These are phyloP conservation scores for Sycobia sp. DNA, from an alignment of 1,140 invertebrate species.

Conservation along the genomic window DNA sequence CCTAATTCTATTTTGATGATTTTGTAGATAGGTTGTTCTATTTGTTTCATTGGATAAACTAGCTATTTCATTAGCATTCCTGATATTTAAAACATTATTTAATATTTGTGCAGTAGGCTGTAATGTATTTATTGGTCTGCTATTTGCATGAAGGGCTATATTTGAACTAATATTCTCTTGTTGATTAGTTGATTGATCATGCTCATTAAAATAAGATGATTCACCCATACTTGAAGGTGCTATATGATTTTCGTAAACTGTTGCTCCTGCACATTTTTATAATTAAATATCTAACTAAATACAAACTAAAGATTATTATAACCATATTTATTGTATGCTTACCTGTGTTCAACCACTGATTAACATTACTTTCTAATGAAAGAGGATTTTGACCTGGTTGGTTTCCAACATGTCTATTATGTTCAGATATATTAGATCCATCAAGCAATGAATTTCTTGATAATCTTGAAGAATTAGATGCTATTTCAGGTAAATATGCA, in stretches of 20 bases:
- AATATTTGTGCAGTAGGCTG: neutral
- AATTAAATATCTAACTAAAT: too few relatives aligned
- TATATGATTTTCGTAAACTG: neutral
- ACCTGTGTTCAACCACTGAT: constrained; percentile 18
- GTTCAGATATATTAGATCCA: neutral
- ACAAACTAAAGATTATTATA: too few relatives aligned
- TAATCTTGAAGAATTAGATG: neutral
- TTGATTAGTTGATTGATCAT: constrained; percentile 22
- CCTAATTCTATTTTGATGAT: constrained; percentile 39
- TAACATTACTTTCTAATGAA: constrained; percentile 2
- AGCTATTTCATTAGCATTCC: neutral
- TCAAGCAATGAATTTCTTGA: neutral
- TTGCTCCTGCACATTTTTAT: neutral
- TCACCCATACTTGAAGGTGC: neutral
- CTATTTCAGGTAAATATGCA: neutral
- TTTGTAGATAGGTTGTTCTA: constrained; percentile 35
- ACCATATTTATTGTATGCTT: too few relatives aligned
- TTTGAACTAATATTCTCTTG: constrained; percentile 28
- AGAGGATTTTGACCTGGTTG: neutral
- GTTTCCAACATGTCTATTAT: constrained; percentile 3
- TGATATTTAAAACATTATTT: constrained; percentile 15
- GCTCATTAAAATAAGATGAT: constrained; percentile 7
- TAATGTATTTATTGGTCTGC: neutral
- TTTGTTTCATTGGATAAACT: constrained; percentile 35
- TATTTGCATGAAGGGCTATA: constrained; percentile 25